A percentile compares a stretch with the other conserved stretches of the same genome.
phyloP scores from a whole-genome alignment of 2,888 invertebrate genomes.

The Pegoplata infirma region DNA sequence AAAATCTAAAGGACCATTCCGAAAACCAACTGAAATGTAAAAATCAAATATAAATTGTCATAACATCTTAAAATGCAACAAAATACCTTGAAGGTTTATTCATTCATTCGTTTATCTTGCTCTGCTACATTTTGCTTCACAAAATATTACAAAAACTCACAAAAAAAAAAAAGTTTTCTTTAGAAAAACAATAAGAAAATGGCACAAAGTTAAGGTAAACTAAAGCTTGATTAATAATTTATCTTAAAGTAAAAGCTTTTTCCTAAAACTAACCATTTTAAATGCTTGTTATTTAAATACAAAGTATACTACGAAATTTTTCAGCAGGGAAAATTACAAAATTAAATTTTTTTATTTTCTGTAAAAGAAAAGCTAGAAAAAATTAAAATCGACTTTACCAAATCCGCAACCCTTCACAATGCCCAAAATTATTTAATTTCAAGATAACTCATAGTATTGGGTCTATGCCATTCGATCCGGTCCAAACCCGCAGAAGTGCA shows the following conservation, averaged over 20 bases:
- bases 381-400: too few relatives aligned
- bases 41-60: slow-evolving; percentile 43
- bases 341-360: too few relatives aligned
- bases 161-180: neutral
- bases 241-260: slow-evolving; percentile 31
- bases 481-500: too few relatives aligned
- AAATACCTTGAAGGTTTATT: slow-evolving; percentile 28
- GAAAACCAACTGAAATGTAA: neutral
- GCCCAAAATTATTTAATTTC: too few relatives aligned
- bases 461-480: too few relatives aligned
- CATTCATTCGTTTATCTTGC: neutral
- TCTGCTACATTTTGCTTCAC: neutral
- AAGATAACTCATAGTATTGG: too few relatives aligned
- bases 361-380: too few relatives aligned
- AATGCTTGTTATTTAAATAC: neutral
- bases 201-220: slow-evolving; percentile 44
- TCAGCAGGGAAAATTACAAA: slow-evolving; percentile 5
- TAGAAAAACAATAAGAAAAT: slow-evolving; percentile 30
- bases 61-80: slow-evolving; percentile 32
- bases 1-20: too few relatives aligned
- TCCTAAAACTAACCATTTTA: neutral
- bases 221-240: slow-evolving; percentile 62
- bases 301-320: neutral
- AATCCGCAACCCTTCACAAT: too few relatives aligned
- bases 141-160: neutral